phyloP scores from a whole-genome alignment of 2,888 invertebrate species.

The Lasius fuliginosus region DNA sequence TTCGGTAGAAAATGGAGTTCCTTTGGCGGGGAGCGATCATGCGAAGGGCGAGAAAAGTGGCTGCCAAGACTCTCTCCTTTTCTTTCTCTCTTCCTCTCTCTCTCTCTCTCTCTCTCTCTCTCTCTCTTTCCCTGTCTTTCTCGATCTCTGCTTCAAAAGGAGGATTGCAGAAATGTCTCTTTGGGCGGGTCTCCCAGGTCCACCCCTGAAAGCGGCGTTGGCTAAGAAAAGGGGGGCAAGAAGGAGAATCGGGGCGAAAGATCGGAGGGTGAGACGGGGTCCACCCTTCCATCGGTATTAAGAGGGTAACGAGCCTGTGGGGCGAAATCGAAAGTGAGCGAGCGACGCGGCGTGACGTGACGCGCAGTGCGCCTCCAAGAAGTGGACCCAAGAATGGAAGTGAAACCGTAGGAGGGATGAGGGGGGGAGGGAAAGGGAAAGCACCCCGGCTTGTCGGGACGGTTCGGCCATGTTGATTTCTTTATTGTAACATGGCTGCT shows the following conservation, averaged over 20 bases:
- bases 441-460: conserved; percentile 61
- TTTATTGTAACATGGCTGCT: conserved; percentile 85
- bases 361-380: conserved; percentile 60
- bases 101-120: neutral
- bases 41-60: conserved; percentile 77
- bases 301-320: conserved; percentile 84
- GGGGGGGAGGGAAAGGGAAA: conserved; percentile 15
- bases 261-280: conserved; percentile 61
- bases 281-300: conserved; percentile 72
- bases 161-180: conserved; percentile 77
- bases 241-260: conserved; percentile 59
- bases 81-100: neutral
- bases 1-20: conserved; percentile 74
- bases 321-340: conserved; percentile 86
- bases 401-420: conserved; percentile 52
- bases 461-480: conserved; percentile 86
- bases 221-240: conserved; percentile 72
- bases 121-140: conserved; percentile 48
- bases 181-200: conserved; percentile 82
- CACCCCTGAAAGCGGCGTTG: conserved; percentile 80
- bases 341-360: conserved; percentile 71
- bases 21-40: conserved; percentile 64
- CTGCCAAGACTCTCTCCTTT: conserved; percentile 64
- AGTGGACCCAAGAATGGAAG: conserved; percentile 68
- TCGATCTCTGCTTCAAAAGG: conserved; percentile 58